Base-by-base conservation (phyloP, 2,888 invertebrate genomes). In the Dorcus hopei region DNA sequence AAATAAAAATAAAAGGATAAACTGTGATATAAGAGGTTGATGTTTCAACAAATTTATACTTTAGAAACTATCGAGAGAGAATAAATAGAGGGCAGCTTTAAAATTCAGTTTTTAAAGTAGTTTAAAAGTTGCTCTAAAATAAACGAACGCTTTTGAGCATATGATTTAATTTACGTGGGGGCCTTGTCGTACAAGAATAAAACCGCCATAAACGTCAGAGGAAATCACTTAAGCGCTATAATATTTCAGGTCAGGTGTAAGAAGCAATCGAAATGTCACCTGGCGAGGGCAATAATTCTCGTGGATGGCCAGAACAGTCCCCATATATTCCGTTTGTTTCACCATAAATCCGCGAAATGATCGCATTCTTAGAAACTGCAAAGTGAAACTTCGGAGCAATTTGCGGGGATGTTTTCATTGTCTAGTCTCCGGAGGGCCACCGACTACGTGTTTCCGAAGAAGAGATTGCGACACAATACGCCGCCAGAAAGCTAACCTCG, bases 361-460 rank as follows among this genome's bases (percentile, higher is more conserved):
- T 72, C 69, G 67, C 72, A 69, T 74, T 73, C 72, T 74, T 72
- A 69, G 70, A 66, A 68, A 66, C 66, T 66, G 68, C 68, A 71
- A 74, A 73, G 73, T 73, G 73, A 74, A 74, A 74, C 72, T 73
- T 74, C 68, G 66, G 64, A 65, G 70, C 71, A 73, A 74, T 73
- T 75, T 74, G 74, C 68, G 71, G 72, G 65, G 70, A 64, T 68
- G 68, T 68, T 70, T 69, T 69, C 69, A 69, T 69, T 63, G 61
- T 60, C 54, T 43, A 48, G 62, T 63, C 63, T 63, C 63, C 54
- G 47, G 63, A 63, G 63, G 57, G 54, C 60, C 61, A 54, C 53
- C 60, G 58, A 57, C 59, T 63, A 62, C 62, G 60, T 61, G 61
- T 60, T 61, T 62, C 63, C 57, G 49, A 42, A 11, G 54, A 59